Evolutionary conservation across 2,888 invertebrate species (phyloP).

Genomic region (Diarsia brunnea): DNA sequence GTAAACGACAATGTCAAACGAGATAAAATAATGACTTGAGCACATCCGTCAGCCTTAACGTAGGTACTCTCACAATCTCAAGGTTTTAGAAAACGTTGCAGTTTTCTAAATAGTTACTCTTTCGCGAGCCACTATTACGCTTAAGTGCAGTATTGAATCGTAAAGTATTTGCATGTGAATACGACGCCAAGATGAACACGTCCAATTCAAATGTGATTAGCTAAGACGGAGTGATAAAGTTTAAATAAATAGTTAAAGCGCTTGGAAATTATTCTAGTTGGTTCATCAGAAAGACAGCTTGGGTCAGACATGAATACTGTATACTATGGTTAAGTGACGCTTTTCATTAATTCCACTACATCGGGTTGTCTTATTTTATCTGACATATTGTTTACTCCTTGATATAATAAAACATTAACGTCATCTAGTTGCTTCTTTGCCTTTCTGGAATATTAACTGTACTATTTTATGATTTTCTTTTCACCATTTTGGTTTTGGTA

Average conservation of each 20-base stretch:
- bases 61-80: conserved; percentile 28
- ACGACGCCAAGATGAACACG: conserved; percentile 35
- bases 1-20: conserved; percentile 25
- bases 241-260: conserved; percentile 5
- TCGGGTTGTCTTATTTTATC: conserved; percentile 31
- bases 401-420: neutral
- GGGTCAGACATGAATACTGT: conserved; percentile 56
- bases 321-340: conserved; percentile 39
- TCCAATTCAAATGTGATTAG: conserved; percentile 35
- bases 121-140: conserved; percentile 37
- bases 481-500: conserved; percentile 31
- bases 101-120: conserved; percentile 51
- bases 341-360: conserved; percentile 53
- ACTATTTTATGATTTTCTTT: neutral
- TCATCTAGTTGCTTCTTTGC: neutral
- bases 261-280: conserved; percentile 25
- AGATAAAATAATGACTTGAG: conserved; percentile 28
- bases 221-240: conserved; percentile 37
- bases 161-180: conserved; percentile 57
- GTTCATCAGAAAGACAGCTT: conserved; percentile 39
- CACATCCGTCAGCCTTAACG: conserved; percentile 21
- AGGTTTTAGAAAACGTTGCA: conserved; percentile 55
- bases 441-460: conserved; percentile 15
- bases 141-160: conserved; percentile 41
- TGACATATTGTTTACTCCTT: conserved; percentile 33